phyloP scores from a whole-genome alignment of 2,797 vertebrate genomes.

The Loriculus beryllinus region DNA sequence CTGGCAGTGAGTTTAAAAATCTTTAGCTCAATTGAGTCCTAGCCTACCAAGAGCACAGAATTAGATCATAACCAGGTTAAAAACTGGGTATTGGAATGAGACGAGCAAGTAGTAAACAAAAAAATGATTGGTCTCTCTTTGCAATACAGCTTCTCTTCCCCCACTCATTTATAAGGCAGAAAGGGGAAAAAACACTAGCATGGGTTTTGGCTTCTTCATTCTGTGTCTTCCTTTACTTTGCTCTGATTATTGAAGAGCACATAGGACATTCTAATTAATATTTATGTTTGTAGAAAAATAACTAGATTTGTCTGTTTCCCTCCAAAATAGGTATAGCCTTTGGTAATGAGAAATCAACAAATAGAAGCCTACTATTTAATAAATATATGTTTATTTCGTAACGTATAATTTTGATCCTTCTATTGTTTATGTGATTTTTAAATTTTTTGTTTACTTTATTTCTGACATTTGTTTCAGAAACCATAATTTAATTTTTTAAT shows the following conservation, averaged over 20 bases:
- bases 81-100: slow-evolving; percentile 63
- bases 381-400: neutral
- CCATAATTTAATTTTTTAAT: neutral
- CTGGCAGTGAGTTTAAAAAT: slow-evolving; percentile 81
- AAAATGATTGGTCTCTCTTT: neutral
- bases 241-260: neutral
- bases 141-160: neutral
- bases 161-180: neutral
- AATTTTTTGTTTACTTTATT: neutral
- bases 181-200: neutral
- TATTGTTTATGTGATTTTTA: neutral
- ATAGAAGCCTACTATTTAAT: neutral
- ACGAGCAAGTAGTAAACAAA: slow-evolving; percentile 46
- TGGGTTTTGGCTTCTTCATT: neutral
- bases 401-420: neutral
- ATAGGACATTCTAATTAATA: neutral
- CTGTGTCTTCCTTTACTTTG: neutral
- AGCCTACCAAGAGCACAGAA: slow-evolving; percentile 64
- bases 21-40: slow-evolving; percentile 78
- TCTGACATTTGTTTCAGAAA: neutral
- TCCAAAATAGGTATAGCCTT: neutral
- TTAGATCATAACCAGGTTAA: slow-evolving; percentile 75
- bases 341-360: neutral
- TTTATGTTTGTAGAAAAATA: neutral
- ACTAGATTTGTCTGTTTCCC: neutral